Percentiles rank a stretch among this genome's conserved stretches.
These are phyloP conservation scores for Megaceryle torquata DNA, from an alignment of 2,113 vertebrate genomes.

Conservation along the genomic window DNA sequence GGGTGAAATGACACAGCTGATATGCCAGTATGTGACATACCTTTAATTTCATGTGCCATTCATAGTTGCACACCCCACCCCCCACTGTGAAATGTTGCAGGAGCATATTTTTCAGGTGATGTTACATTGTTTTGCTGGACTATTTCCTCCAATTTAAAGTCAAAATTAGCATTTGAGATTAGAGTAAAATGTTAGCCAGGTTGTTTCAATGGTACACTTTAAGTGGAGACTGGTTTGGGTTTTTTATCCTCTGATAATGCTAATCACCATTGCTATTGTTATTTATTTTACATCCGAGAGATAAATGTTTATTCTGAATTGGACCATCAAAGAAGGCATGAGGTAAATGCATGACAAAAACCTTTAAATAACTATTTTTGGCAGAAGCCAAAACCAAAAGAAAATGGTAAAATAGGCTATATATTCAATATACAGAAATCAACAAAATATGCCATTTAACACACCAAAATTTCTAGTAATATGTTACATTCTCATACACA, in stretches of 20 bases:
- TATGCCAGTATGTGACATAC: background rate
- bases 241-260: background rate
- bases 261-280: background rate
- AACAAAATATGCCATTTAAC: background rate
- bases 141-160: constrained; percentile 11
- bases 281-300: background rate
- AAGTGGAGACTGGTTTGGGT: background rate
- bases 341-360: background rate
- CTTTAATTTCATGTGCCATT: background rate
- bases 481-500: background rate
- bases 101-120: background rate
- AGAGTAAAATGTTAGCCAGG: background rate
- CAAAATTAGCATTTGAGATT: constrained; percentile 9
- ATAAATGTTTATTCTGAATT: background rate
- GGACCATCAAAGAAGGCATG: background rate
- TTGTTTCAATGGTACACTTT: background rate
- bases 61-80: background rate
- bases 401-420: background rate
- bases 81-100: background rate
- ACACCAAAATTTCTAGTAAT: background rate
- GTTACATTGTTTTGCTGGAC: background rate
- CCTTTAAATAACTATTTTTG: background rate
- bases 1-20: background rate
- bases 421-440: background rate
- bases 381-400: background rate